A percentile compares a stretch with the other conserved stretches of the same genome.
These are phyloP conservation scores for Sceloporus undulatus DNA, from an alignment of 2,113 vertebrate species.

Conservation along the genomic window DNA sequence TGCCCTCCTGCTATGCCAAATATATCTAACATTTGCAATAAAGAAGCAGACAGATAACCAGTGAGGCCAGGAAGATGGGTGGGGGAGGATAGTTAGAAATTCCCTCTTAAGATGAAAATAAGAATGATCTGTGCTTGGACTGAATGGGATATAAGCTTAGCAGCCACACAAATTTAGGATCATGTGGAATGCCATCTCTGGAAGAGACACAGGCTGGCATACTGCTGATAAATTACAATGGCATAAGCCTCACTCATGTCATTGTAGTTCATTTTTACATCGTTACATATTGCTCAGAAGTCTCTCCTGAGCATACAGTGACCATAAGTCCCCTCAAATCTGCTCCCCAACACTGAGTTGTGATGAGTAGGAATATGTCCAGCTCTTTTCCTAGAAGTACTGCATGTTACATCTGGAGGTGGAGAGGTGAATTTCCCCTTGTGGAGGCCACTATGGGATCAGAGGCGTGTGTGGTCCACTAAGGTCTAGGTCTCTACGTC, in stretches of 20 bases:
- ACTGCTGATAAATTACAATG: too few relatives aligned
- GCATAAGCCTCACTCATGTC: too few relatives aligned
- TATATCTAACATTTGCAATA: constrained; percentile 32
- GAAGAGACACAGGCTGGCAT: not conserved
- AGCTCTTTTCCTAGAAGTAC: too few relatives aligned
- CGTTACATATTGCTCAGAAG: not conserved
- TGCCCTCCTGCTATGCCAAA: constrained; percentile 42
- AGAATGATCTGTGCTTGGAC: not conserved
- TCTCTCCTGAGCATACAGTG: not conserved
- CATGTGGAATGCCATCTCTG: not conserved
- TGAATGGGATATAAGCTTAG: not conserved
- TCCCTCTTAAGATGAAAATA: not conserved
- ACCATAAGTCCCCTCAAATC: too few relatives aligned
- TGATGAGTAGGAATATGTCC: too few relatives aligned
- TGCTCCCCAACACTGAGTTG: too few relatives aligned
- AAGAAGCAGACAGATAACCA: constrained; percentile 33
- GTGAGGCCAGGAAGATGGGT: not conserved
- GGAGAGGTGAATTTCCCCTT: too few relatives aligned
- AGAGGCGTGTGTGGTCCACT: too few relatives aligned
- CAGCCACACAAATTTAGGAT: not conserved
- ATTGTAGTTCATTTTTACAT: not conserved
- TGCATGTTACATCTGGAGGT: too few relatives aligned
- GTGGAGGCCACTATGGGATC: too few relatives aligned
- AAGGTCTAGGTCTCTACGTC: too few relatives aligned
- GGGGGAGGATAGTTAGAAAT: not conserved